Conservation (phyloP, 2,113 vertebrate species). For the Ancistrus triradiatus region DNA sequence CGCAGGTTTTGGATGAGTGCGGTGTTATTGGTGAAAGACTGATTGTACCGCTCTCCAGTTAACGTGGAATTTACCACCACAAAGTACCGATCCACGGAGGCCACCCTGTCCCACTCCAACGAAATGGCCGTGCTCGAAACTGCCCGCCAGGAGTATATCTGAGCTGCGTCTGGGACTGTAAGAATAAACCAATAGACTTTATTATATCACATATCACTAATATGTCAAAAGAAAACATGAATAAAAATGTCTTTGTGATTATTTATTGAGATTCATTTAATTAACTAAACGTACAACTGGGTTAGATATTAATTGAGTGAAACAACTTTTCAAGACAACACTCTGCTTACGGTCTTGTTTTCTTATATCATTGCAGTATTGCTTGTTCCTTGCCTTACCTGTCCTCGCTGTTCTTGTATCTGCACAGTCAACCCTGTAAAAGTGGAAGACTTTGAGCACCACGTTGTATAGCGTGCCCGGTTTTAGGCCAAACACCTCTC, state of each 20-base stretch:
- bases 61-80: constrained; percentile 47
- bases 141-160: constrained; percentile 46
- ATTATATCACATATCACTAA: too few species aligned
- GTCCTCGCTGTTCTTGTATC: constrained; percentile 37
- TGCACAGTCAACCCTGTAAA: constrained; percentile 46
- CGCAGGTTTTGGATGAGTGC: constrained; percentile 49
- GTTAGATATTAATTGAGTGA: too few species aligned
- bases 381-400: constrained; percentile 54
- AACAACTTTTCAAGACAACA: too few species aligned
- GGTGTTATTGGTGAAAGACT: constrained; percentile 37
- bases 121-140: constrained; percentile 59
- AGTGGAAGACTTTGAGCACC: constrained; percentile 61
- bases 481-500: constrained; percentile 51
- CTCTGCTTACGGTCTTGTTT: too few species aligned
- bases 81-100: constrained; percentile 54
- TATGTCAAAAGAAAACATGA: not conserved
- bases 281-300: too few species aligned
- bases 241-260: too few species aligned
- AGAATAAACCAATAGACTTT: constrained; percentile 4
- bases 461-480: constrained; percentile 61
- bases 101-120: constrained; percentile 55
- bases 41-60: constrained; percentile 23
- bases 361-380: too few species aligned
- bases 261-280: too few species aligned
- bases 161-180: constrained; percentile 60